Percentiles rank a stretch among this genome's conserved stretches.
phyloP scores from a whole-genome alignment of 2,797 vertebrate genomes.

The Cyclura pinguis region DNA sequence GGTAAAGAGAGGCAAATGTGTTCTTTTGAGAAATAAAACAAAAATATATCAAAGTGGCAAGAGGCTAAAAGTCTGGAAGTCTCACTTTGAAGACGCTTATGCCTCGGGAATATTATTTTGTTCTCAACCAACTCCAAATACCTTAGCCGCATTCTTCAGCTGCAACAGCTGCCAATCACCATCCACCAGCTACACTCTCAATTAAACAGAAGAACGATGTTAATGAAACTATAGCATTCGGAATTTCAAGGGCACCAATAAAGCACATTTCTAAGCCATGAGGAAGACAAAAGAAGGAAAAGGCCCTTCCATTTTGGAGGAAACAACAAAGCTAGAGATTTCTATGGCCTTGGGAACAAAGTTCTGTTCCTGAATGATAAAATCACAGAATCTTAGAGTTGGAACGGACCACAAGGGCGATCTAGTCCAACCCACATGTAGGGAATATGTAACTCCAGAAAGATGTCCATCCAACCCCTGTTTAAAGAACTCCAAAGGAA shows the following conservation, averaged over 20 bases:
- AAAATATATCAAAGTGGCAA: not conserved
- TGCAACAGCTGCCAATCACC: not conserved
- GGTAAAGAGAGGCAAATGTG: not conserved
- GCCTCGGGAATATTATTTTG: not conserved
- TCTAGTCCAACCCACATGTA: too few relatives aligned
- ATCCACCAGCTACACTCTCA: rapidly evolving
- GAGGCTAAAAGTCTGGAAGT: conserved; percentile 10
- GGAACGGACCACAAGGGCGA: too few relatives aligned
- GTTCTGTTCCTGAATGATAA: not conserved
- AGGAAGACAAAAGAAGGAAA: not conserved
- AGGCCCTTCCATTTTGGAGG: not conserved
- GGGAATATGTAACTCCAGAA: too few relatives aligned
- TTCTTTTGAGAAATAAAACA: not conserved
- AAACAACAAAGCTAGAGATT: conserved; percentile 5
- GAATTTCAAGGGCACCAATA: conserved; percentile 42
- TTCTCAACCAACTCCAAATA: not conserved
- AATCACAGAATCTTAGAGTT: too few relatives aligned
- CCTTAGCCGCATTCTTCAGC: not conserved
- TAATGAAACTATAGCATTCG: conserved; percentile 25
- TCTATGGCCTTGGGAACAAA: not conserved
- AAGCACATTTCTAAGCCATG: not conserved
- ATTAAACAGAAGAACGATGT: not conserved
- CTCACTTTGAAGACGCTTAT: conserved; percentile 24
- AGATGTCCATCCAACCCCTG: too few relatives aligned
- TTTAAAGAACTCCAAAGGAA: too few relatives aligned